Evolutionary conservation across 2,888 invertebrate genomes (phyloP).

Genomic region (Ctena decussata): DNA sequence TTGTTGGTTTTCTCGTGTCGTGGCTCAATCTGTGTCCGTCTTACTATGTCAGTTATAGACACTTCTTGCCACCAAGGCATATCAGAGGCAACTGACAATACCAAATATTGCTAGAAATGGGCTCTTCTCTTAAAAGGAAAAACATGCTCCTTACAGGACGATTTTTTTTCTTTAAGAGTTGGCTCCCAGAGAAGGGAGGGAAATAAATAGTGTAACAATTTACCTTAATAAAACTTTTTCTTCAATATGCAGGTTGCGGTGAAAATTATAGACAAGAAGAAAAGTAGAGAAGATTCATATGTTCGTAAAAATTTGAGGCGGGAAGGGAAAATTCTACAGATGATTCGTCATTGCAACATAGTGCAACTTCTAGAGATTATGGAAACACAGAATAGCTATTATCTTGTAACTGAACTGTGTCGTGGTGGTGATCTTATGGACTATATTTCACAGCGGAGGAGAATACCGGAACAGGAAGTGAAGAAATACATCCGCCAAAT

Average conservation of each 20-base stretch:
- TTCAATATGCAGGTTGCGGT: slow-evolving; percentile 86
- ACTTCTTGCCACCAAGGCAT: too few species aligned
- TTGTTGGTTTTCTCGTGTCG: too few species aligned
- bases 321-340: slow-evolving; percentile 85
- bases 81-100: too few species aligned
- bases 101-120: too few species aligned
- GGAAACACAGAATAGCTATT: slow-evolving; percentile 86
- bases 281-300: slow-evolving; percentile 84
- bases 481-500: slow-evolving; percentile 84
- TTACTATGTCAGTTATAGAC: too few species aligned
- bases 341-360: slow-evolving; percentile 84
- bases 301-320: slow-evolving; percentile 85
- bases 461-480: slow-evolving; percentile 82
- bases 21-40: too few species aligned
- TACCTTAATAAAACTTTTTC: too few species aligned
- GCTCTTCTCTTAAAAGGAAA: too few species aligned
- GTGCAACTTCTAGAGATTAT: slow-evolving; percentile 85
- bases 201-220: too few species aligned
- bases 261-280: slow-evolving; percentile 86
- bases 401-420: slow-evolving; percentile 86
- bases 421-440: slow-evolving; percentile 86
- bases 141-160: too few species aligned
- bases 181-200: too few species aligned
- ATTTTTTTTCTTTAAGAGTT: too few species aligned
- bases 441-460: slow-evolving; percentile 82